These are phyloP conservation scores for Coreius guichenoti DNA, from an alignment of 2,797 vertebrate genomes.

Conservation along the genomic window DNA sequence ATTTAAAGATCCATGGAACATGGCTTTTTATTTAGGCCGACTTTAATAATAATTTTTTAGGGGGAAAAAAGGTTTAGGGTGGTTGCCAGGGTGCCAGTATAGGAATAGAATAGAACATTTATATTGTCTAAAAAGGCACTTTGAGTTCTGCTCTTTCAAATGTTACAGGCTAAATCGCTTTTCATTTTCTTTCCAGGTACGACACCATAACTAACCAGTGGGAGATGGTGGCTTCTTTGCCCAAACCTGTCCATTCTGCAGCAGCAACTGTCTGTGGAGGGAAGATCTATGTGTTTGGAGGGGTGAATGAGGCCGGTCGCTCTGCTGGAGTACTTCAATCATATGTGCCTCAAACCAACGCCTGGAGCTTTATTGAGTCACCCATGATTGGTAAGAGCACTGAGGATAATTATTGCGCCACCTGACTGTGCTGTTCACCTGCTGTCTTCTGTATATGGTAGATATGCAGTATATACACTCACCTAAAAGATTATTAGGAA, in stretches of 20 bases:
- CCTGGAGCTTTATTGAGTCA: conserved; percentile 98
- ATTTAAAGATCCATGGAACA: neutral
- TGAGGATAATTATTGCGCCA: neutral
- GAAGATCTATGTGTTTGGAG: conserved; percentile 96
- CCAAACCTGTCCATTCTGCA: conserved; percentile 94
- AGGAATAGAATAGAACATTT: neutral
- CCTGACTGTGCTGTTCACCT: neutral
- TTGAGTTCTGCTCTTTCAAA: neutral
- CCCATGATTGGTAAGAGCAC: conserved; percentile 93
- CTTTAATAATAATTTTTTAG: neutral
- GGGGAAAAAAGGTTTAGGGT: neutral
- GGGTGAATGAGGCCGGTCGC: conserved; percentile 93
- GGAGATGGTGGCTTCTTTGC: conserved; percentile 94
- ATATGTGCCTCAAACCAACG: conserved; percentile 91
- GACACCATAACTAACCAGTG: conserved; percentile 99
- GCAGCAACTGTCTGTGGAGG: conserved; percentile 94
- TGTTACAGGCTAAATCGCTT: neutral
- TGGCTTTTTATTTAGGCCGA: neutral
- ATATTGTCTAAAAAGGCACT: neutral
- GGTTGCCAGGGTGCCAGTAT: neutral
- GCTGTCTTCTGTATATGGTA: neutral
- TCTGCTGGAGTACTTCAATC: conserved; percentile 95
- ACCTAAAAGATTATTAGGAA: too few species aligned
- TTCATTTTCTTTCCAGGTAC: conserved; percentile 78
- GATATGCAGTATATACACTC: too few species aligned